Evolutionary conservation across 1,140 invertebrate species (phyloP).

Genomic region (Diuraphis noxia): DNA sequence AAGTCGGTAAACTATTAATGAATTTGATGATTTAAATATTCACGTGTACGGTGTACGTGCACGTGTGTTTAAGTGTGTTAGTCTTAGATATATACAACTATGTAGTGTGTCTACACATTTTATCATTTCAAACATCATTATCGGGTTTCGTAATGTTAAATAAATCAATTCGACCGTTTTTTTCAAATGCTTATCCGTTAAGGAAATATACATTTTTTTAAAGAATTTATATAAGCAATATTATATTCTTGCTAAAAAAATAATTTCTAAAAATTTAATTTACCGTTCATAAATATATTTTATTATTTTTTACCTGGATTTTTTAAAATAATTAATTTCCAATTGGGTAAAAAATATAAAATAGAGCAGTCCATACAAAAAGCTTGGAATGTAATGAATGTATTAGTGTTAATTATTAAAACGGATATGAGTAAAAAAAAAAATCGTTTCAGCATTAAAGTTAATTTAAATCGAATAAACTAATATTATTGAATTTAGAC

Average conservation of each 20-base stretch:
- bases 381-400: no score
- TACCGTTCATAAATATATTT: background rate
- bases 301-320: background rate
- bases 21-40: background rate
- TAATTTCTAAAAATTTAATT: background rate
- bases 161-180: background rate
- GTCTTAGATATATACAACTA: background rate
- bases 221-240: no score
- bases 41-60: background rate
- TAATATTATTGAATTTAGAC: background rate
- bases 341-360: background rate
- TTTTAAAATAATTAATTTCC: background rate
- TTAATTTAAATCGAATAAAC: background rate
- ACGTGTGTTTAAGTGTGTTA: background rate
- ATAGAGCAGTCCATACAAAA: background rate
- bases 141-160: background rate
- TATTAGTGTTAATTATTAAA: background rate
- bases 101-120: background rate
- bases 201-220: no score
- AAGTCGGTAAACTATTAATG: constrained; percentile 16
- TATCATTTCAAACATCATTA: background rate
- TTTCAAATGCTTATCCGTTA: no score
- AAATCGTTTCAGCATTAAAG: background rate
- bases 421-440: background rate
- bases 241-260: background rate